phyloP scores from a whole-genome alignment of 2,888 invertebrate genomes.

The Crocallis elinguaria region DNA sequence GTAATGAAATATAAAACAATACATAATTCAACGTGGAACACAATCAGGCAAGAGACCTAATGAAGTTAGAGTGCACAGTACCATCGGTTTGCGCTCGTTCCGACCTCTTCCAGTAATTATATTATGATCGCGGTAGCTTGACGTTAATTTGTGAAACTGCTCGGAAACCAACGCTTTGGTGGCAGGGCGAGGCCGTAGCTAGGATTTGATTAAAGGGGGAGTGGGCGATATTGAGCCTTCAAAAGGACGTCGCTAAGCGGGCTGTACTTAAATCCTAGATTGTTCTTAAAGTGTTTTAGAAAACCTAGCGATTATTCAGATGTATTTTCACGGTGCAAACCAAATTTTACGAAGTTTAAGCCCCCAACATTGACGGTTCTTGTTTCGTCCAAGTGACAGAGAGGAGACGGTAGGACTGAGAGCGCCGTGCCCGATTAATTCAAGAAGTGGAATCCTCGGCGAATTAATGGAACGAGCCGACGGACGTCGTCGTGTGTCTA shows the following conservation, averaged over 20 bases:
- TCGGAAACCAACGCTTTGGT: slow-evolving; percentile 71
- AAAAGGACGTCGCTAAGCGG: neutral
- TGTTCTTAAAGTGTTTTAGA: neutral
- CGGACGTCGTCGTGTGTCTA: slow-evolving; percentile 59
- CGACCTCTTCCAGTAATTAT: slow-evolving; percentile 55
- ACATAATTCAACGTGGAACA: slow-evolving; percentile 33
- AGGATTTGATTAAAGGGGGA: slow-evolving; percentile 20
- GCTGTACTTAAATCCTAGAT: no score
- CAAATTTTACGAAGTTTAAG: neutral
- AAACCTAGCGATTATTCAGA: neutral
- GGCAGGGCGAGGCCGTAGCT: slow-evolving; percentile 39
- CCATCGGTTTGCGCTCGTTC: slow-evolving; percentile 39
- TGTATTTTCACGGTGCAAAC: no score
- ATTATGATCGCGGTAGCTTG: slow-evolving; percentile 63
- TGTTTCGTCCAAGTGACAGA: slow-evolving; percentile 4
- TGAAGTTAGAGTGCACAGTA: slow-evolving; percentile 44
- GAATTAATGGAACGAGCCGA: slow-evolving; percentile 67
- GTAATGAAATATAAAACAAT: slow-evolving; percentile 28
- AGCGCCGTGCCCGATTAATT: slow-evolving; percentile 70
- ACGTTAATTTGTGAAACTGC: slow-evolving; percentile 78
- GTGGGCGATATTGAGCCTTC: neutral
- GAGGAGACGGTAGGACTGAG: slow-evolving; percentile 48
- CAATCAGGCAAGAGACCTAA: slow-evolving; percentile 41
- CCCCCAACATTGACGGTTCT: neutral
- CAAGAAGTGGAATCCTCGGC: slow-evolving; percentile 69